A percentile compares a stretch with the other conserved stretches of the same genome.
Evolutionary conservation across 2,797 vertebrate species (phyloP).

Genomic region (Danio kyathit): DNA sequence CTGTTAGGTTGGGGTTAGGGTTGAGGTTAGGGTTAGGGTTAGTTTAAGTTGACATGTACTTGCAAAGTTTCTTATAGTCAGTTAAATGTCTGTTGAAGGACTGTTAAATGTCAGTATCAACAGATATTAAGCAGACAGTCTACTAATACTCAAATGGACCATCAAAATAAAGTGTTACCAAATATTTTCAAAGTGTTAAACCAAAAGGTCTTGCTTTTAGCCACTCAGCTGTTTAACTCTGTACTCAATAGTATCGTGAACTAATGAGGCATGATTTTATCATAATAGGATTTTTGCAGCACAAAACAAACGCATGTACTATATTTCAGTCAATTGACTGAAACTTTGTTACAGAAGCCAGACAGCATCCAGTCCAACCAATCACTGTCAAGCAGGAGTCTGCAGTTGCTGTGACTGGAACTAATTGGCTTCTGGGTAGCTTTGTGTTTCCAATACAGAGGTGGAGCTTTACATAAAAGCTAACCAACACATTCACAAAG

Average conservation of each 20-base stretch:
- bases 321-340: slow-evolving; percentile 26
- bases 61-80: no score
- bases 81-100: no score
- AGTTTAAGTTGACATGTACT: no score
- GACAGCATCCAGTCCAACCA: slow-evolving; percentile 22
- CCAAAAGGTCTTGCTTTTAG: background rate
- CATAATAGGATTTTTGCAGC: background rate
- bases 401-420: slow-evolving; percentile 47
- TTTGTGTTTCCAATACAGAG: slow-evolving; percentile 50
- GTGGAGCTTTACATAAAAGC: slow-evolving; percentile 39
- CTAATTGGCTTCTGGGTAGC: slow-evolving; percentile 49
- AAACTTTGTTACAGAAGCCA: slow-evolving; percentile 33
- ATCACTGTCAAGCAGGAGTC: slow-evolving; percentile 40
- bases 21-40: no score
- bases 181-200: background rate
- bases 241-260: background rate
- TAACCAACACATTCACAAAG: slow-evolving; percentile 27
- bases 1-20: no score
- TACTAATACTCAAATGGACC: no score
- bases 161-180: no score
- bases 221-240: background rate
- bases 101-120: no score
- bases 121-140: no score
- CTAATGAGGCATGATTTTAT: background rate
- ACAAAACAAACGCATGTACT: slow-evolving; percentile 9